Conservation (phyloP, 2,113 vertebrate species). For the Lycaon pictus region DNA sequence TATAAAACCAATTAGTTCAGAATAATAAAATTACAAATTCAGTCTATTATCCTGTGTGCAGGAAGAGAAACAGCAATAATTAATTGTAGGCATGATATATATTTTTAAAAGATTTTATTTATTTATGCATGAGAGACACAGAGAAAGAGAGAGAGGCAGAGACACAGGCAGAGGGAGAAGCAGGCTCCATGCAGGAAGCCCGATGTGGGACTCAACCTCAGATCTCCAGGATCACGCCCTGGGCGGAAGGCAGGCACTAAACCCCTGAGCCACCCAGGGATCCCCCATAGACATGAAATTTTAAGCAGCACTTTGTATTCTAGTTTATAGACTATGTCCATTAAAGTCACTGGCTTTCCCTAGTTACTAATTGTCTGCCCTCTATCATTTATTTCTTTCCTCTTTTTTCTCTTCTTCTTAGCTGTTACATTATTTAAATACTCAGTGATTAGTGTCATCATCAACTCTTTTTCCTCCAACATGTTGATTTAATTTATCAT, state of each 20-base stretch:
- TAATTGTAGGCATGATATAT: not conserved
- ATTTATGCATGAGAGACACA: too few species aligned
- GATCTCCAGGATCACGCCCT: too few species aligned
- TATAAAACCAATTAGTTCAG: not conserved
- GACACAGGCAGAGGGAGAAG: too few species aligned
- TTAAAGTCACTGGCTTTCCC: constrained; percentile 45
- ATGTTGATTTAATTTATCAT: constrained; percentile 61
- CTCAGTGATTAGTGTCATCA: constrained; percentile 62
- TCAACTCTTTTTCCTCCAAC: constrained; percentile 66
- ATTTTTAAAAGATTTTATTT: too few species aligned
- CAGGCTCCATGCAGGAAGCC: too few species aligned
- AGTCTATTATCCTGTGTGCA: not conserved
- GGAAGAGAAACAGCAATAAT: constrained; percentile 4
- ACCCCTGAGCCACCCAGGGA: too few species aligned
- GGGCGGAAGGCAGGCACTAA: too few species aligned
- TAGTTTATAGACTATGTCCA: constrained; percentile 40
- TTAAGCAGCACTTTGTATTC: not conserved
- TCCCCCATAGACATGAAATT: not conserved
- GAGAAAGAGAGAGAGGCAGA: too few species aligned
- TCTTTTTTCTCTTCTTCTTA: not conserved
- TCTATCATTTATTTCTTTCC: constrained; percentile 46
- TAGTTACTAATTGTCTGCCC: constrained; percentile 23
- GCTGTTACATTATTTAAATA: constrained; percentile 54
- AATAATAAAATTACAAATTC: not conserved
- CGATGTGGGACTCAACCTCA: too few species aligned